Conservation (phyloP, 1,140 invertebrate genomes). For the Drosophila orena region DNA sequence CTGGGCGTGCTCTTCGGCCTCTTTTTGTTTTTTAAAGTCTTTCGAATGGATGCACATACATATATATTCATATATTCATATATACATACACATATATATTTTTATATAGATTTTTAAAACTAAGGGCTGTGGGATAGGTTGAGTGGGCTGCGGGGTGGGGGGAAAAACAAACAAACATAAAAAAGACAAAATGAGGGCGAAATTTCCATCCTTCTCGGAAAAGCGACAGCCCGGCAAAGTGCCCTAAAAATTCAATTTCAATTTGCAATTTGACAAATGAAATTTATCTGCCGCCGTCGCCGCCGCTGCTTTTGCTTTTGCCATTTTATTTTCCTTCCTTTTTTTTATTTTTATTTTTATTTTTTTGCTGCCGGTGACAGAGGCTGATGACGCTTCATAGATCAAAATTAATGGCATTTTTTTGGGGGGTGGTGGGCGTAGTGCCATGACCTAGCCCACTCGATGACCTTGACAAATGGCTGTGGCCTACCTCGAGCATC, state of each 20-base stretch:
- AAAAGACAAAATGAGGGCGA: slow-evolving; percentile 1
- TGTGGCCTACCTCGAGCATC: slow-evolving; percentile 4
- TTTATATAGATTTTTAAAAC: slow-evolving; percentile 3
- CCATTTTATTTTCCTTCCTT: no score
- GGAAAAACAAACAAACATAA: slow-evolving; percentile 3
- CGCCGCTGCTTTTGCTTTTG: neutral
- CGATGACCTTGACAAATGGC: slow-evolving; percentile 36
- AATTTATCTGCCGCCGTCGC: slow-evolving; percentile 51
- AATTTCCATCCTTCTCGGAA: slow-evolving; percentile 3
- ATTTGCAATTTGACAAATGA: slow-evolving; percentile 78
- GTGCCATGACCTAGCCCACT: slow-evolving; percentile 59
- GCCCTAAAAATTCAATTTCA: slow-evolving; percentile 70
- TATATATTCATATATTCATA: slow-evolving; percentile 34
- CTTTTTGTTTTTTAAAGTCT: slow-evolving; percentile 84
- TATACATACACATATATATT: slow-evolving; percentile 16
- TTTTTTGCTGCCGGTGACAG: slow-evolving; percentile 1
- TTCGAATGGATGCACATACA: slow-evolving; percentile 25
- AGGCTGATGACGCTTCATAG: slow-evolving; percentile 39
- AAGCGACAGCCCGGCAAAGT: slow-evolving; percentile 6
- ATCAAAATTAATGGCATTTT: slow-evolving; percentile 71
- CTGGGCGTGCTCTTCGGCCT: slow-evolving; percentile 84
- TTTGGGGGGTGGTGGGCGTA: slow-evolving; percentile 16
- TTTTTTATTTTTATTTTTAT: no score
- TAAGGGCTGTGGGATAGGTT: neutral
- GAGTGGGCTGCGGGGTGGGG: neutral